phyloP scores from a whole-genome alignment of 2,888 invertebrate genomes.

The Mesoligia furuncula region DNA sequence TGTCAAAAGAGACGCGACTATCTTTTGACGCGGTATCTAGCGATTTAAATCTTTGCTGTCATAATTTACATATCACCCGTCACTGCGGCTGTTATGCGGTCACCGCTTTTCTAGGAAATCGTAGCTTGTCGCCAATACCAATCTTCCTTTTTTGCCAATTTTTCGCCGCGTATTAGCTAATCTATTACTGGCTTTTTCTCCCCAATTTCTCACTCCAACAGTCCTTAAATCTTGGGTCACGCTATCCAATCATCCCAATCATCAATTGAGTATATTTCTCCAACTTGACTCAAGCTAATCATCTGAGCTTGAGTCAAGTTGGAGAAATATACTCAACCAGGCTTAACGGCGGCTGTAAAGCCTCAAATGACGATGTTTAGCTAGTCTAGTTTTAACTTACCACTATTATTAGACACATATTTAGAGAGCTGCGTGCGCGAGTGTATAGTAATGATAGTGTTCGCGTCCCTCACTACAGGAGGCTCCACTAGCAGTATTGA shows the following conservation, averaged over 20 bases:
- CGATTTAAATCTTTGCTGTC: too few relatives aligned
- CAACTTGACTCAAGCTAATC: too few relatives aligned
- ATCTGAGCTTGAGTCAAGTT: not conserved
- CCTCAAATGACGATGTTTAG: not conserved
- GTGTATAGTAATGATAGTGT: constrained; percentile 82
- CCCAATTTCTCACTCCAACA: not conserved
- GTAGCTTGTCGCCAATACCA: too few relatives aligned
- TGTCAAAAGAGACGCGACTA: too few relatives aligned
- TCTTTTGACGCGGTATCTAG: too few relatives aligned
- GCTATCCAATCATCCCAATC: not conserved
- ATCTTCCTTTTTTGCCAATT: not conserved
- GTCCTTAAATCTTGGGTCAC: not conserved
- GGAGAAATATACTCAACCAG: not conserved
- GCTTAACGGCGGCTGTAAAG: not conserved
- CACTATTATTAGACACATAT: constrained; percentile 85
- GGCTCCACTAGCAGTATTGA: constrained; percentile 83
- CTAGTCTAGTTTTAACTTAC: constrained; percentile 66
- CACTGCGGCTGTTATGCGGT: too few relatives aligned
- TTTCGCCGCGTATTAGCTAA: not conserved
- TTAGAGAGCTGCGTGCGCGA: constrained; percentile 86
- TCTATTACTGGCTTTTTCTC: not conserved
- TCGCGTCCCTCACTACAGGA: constrained; percentile 81
- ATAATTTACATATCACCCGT: too few relatives aligned
- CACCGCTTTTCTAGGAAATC: too few relatives aligned
- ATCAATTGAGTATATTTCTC: too few relatives aligned